Base-by-base conservation (phyloP, 2,113 vertebrate species). In the Chroicocephalus ridibundus region DNA sequence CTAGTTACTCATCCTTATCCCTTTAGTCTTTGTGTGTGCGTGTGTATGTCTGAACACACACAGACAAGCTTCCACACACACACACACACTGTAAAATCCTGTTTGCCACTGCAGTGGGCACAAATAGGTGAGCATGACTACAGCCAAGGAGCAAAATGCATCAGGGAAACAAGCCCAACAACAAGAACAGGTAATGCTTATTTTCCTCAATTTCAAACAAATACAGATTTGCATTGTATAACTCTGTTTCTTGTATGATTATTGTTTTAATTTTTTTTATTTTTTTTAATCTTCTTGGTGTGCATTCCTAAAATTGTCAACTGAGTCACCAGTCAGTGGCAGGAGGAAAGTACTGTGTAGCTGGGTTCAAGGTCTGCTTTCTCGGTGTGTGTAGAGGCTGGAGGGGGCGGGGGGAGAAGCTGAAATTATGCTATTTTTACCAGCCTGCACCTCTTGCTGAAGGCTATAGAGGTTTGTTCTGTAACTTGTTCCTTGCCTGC, bases 121-220 rank as follows among this genome's bases (percentile, higher is more conserved):
- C 94, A 94, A 96, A 96, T 96, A 92, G 97, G 96, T 96, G 96
- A 98, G 92, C 98, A 99, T 99, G 99, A 99, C 99, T 96, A 99
- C 99, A 58, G 98, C 99, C 93, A 99, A 99, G 98, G 99, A 99
- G 91, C 96, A 98, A 91, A 98, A 96, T 86, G 98, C 98, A 83
- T 97, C 99, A 92, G 97, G 98, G 94, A 99, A 99, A 98, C 88
- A 99, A 89, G 98, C 96, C 97, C 99, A 99, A 17, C 99, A 99
- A 96, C 99, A 99, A 81, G 99, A 99, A 13, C 99, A 99, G 99
- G 99, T 99, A 99, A 97, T 76, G 97, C 69, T 93, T 93, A 54
- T 96, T 97, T 97, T 96, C 91, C 93, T 96, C 74, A 25, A 91
- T 92, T 96, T 96, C 72, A 74, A 88, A 70, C 46, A 93, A 68